Evolutionary conservation across 2,888 invertebrate species (phyloP).

Genomic region (Nasonovia ribisnigri): DNA sequence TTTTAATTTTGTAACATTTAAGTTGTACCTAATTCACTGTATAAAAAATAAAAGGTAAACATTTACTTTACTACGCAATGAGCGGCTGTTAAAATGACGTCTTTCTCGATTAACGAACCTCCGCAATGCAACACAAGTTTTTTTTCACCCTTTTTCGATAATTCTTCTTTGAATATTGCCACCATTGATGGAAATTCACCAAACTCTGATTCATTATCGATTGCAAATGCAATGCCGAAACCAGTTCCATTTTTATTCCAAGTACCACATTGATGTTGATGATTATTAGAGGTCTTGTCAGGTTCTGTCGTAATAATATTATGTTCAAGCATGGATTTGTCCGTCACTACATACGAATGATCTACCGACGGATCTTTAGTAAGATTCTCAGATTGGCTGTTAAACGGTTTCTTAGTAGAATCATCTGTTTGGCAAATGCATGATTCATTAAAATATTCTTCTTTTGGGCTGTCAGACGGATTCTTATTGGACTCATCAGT

Average conservation of each 20-base stretch:
- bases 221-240: constrained; percentile 76
- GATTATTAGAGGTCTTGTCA: neutral
- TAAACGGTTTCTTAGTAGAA: neutral
- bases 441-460: neutral
- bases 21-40: neutral
- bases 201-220: constrained; percentile 78
- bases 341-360: neutral
- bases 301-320: neutral
- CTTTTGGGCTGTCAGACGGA: neutral
- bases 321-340: neutral
- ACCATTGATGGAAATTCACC: constrained; percentile 90
- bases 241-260: constrained; percentile 81
- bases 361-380: neutral
- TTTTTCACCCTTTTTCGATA: constrained; percentile 71
- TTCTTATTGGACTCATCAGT: neutral
- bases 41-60: neutral
- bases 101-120: constrained; percentile 82
- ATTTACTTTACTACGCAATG: constrained; percentile 78
- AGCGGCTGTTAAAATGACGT: constrained; percentile 84
- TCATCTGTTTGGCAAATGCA: neutral
- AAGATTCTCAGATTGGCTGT: neutral
- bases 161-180: constrained; percentile 75
- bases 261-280: constrained; percentile 75
- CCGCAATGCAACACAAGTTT: constrained; percentile 80
- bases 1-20: neutral